Conservation (phyloP, 2,113 vertebrate genomes). For the Pygoscelis antarcticus region DNA sequence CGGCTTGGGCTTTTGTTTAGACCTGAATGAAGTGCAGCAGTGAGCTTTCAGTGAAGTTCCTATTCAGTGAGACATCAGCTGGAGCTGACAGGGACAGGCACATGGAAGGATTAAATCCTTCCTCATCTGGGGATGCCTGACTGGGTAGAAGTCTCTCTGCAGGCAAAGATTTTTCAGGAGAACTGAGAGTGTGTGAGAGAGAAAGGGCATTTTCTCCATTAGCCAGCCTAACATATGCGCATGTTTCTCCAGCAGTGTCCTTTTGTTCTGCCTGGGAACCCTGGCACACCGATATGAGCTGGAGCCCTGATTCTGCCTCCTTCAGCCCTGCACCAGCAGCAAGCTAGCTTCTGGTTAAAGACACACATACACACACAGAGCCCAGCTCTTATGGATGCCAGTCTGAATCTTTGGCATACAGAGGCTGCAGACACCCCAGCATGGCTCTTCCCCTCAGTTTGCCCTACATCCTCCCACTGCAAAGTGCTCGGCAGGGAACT, state of each 20-base stretch:
- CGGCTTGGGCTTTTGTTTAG: conserved; percentile 9
- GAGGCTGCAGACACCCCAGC: neutral
- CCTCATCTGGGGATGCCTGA: neutral
- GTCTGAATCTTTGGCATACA: neutral
- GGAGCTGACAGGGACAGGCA: neutral
- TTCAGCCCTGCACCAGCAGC: neutral
- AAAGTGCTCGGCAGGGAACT: neutral
- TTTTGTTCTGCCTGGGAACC: neutral
- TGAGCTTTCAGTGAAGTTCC: neutral
- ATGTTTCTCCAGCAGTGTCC: neutral
- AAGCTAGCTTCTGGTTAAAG: neutral
- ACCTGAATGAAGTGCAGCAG: neutral
- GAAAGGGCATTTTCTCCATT: neutral
- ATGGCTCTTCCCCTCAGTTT: neutral
- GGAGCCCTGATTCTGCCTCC: neutral
- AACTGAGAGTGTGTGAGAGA: neutral
- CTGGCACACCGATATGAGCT: neutral
- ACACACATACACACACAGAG: neutral
- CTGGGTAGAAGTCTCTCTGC: neutral
- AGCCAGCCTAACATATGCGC: neutral
- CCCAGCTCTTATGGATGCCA: neutral
- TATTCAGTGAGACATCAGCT: neutral
- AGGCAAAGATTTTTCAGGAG: neutral
- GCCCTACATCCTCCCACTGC: neutral
- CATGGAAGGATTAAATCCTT: neutral